These are phyloP conservation scores for Syrrhaptes paradoxus DNA, from an alignment of 2,113 vertebrate species.

Conservation along the genomic window DNA sequence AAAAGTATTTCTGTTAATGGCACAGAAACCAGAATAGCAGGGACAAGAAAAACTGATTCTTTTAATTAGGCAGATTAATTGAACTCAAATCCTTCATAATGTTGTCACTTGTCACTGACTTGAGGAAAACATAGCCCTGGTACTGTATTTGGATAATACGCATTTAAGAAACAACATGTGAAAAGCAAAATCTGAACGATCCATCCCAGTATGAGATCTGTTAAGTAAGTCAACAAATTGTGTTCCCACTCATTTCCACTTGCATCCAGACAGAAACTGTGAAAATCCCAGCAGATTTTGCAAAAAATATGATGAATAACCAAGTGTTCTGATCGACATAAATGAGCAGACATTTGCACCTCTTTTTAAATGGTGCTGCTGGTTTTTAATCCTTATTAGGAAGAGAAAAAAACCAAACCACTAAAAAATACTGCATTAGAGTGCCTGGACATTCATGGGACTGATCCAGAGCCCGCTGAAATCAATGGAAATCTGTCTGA, in stretches of 20 bases:
- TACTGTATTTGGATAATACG: neutral
- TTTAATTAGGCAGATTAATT: neutral
- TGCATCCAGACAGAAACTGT: neutral
- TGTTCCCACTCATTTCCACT: neutral
- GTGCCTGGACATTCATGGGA: neutral
- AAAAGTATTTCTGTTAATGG: neutral
- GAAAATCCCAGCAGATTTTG: neutral
- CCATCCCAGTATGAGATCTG: neutral
- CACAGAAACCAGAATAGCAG: neutral
- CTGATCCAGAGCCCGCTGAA: neutral
- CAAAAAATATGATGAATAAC: neutral
- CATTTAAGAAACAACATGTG: neutral
- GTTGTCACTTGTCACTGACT: neutral
- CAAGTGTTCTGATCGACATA: neutral
- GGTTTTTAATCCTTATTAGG: neutral
- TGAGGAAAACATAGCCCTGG: neutral
- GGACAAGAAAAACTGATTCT: neutral
- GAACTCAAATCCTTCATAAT: neutral
- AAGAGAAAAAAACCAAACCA: neutral
- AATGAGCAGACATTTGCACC: neutral
- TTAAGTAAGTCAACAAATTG: neutral
- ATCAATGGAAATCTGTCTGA: neutral
- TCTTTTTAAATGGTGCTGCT: neutral
- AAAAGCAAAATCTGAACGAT: neutral
- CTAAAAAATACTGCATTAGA: accelerated